These are phyloP conservation scores for Apogon talboti DNA, from an alignment of 2,797 vertebrate species.

Conservation along the genomic window DNA sequence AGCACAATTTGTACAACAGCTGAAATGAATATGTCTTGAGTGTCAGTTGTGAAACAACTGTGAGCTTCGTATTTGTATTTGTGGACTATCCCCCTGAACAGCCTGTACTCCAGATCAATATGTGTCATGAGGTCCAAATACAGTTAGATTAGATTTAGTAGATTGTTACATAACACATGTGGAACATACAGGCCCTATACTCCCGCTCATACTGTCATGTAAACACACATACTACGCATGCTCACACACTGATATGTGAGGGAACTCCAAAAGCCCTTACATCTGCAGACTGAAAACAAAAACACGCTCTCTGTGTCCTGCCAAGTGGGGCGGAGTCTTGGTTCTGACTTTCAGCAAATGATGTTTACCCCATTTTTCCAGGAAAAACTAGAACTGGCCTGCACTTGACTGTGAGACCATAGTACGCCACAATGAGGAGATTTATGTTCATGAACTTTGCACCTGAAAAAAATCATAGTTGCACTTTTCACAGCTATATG, in stretches of 20 bases:
- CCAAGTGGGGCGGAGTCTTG: slow-evolving; percentile 61
- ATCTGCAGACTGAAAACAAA: slow-evolving; percentile 67
- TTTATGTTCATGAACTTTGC: slow-evolving; percentile 47
- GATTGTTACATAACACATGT: slow-evolving; percentile 58
- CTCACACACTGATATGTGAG: slow-evolving; percentile 32
- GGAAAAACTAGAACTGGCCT: slow-evolving; percentile 47
- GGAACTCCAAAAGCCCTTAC: slow-evolving; percentile 59
- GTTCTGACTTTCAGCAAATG: slow-evolving; percentile 61
- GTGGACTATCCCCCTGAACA: slow-evolving; percentile 31
- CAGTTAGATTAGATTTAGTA: slow-evolving; percentile 39
- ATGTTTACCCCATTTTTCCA: slow-evolving; percentile 66
- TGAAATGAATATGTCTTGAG: background rate
- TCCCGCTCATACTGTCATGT: slow-evolving; percentile 11
- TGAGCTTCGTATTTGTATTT: slow-evolving; percentile 8
- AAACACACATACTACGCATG: slow-evolving; percentile 11
- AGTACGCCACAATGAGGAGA: slow-evolving; percentile 8
- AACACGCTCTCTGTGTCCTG: slow-evolving; percentile 48
- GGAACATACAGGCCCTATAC: slow-evolving; percentile 17
- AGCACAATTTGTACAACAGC: background rate
- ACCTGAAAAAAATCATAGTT: slow-evolving; percentile 16
- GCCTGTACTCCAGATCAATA: slow-evolving; percentile 38
- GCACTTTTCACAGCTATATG: slow-evolving; percentile 10
- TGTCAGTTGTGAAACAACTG: background rate
- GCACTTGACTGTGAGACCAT: slow-evolving; percentile 6
- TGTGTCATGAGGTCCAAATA: slow-evolving; percentile 59